Percentiles rank a stretch among this genome's conserved stretches.
phyloP scores from a whole-genome alignment of 2,888 invertebrate species.

The Erebia ligea region DNA sequence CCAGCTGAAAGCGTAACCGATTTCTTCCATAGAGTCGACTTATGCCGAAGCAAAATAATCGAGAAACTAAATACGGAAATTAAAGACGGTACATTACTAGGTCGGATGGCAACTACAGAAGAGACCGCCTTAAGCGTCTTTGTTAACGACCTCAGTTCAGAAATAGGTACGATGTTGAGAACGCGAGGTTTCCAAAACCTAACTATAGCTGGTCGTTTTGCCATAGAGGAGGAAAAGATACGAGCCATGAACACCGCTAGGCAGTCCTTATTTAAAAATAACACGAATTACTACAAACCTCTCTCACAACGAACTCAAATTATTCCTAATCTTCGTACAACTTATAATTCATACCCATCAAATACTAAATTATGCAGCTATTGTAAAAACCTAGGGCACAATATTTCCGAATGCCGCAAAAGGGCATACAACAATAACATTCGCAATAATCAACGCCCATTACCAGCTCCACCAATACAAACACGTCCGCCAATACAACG shows the following conservation, averaged over 20 bases:
- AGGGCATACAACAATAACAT: too few species aligned
- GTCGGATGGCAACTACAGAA: background rate
- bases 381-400: too few species aligned
- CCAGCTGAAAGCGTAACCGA: background rate
- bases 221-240: background rate
- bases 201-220: background rate
- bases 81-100: background rate
- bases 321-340: too few species aligned
- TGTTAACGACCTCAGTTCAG: constrained; percentile 44
- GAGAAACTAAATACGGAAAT: background rate
- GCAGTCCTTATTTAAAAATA: background rate
- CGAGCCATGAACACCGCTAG: background rate
- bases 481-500: too few species aligned
- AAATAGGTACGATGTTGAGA: constrained; percentile 35
- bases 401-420: too few species aligned
- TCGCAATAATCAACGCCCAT: background rate
- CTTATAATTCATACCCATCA: too few species aligned
- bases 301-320: too few species aligned
- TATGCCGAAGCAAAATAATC: too few species aligned
- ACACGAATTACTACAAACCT: too few species aligned
- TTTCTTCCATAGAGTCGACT: too few species aligned
- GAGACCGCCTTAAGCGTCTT: constrained; percentile 7
- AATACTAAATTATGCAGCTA: too few species aligned
- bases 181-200: background rate
- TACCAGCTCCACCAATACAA: too few species aligned